Percentiles rank a stretch among this genome's conserved stretches.
phyloP scores from a whole-genome alignment of 1,140 invertebrate species.

The Vanessa tameamea region DNA sequence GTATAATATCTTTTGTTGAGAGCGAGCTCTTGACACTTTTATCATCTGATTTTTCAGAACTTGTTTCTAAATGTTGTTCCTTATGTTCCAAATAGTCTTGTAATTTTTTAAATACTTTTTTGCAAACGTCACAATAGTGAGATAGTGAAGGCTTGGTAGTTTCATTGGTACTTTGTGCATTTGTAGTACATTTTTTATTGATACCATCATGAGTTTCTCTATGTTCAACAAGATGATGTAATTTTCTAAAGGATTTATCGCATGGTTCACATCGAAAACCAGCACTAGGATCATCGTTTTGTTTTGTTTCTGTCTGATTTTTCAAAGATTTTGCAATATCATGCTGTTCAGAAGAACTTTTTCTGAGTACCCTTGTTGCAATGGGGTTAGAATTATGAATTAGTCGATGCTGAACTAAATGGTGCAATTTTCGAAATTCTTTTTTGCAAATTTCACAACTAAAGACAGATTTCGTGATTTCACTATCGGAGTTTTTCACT shows the following conservation, averaged over 20 bases:
- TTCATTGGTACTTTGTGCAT: conserved; percentile 25
- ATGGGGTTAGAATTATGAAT: conserved; percentile 64
- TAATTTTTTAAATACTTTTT: conserved; percentile 76
- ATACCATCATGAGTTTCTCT: conserved; percentile 75
- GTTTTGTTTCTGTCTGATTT: conserved; percentile 41
- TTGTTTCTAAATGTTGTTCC: conserved; percentile 74
- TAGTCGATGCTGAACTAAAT: conserved; percentile 75
- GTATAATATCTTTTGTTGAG: conserved; percentile 78
- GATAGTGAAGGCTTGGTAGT: conserved; percentile 40
- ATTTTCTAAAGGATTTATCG: conserved; percentile 78
- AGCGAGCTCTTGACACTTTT: conserved; percentile 71
- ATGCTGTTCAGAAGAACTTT: conserved; percentile 64
- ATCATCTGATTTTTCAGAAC: conserved; percentile 72
- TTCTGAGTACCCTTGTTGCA: conserved; percentile 47
- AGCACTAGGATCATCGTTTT: conserved; percentile 66
- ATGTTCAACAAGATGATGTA: conserved; percentile 78
- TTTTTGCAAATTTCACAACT: conserved; percentile 78
- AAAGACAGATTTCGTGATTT: conserved; percentile 58
- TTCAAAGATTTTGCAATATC: conserved; percentile 50
- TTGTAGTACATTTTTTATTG: conserved; percentile 56
- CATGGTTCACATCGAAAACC: conserved; percentile 79
- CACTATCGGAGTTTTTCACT: conserved; percentile 49
- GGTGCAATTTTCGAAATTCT: conserved; percentile 76
- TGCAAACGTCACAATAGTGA: conserved; percentile 73
- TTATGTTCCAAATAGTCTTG: conserved; percentile 76